Evolutionary conservation across 1,140 invertebrate genomes (phyloP).

Genomic region (Agraylea sexmaculata): DNA sequence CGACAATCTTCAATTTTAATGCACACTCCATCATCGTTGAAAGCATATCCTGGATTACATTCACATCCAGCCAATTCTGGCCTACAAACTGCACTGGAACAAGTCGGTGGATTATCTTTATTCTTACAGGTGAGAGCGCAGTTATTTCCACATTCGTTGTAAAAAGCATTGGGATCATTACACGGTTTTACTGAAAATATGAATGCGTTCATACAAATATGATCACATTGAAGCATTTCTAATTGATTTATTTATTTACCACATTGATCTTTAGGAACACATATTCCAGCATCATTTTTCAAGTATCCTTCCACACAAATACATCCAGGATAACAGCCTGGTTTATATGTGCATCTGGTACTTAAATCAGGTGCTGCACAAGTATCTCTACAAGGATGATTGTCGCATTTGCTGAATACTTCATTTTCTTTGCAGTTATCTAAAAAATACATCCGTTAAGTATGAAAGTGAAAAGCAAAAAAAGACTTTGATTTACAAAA

Average conservation of each 20-base stretch:
- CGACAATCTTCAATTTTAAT: no score
- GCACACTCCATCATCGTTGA: no score
- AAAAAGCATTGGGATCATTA: no score
- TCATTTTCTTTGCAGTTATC: not conserved
- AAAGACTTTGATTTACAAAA: not conserved
- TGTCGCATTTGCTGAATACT: conserved; percentile 4
- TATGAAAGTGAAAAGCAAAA: not conserved
- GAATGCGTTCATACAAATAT: no score
- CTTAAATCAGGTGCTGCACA: conserved; percentile 1
- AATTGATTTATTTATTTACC: not conserved
- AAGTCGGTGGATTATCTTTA: no score
- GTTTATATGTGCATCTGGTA: not conserved
- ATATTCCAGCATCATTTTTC: conserved; percentile 2
- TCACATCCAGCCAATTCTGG: no score
- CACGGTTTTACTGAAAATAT: no score
- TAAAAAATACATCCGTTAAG: not conserved
- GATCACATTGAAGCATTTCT: no score
- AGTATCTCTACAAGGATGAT: conserved; percentile 4
- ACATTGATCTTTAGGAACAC: not conserved
- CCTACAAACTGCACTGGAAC: no score
- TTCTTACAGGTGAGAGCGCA: no score
- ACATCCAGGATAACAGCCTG: conserved; percentile 5
- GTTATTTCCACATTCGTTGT: no score
- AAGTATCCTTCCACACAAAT: conserved; percentile 4
- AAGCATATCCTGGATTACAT: no score